phyloP scores from a whole-genome alignment of 2,888 invertebrate genomes.

The Callimorpha dominula region DNA sequence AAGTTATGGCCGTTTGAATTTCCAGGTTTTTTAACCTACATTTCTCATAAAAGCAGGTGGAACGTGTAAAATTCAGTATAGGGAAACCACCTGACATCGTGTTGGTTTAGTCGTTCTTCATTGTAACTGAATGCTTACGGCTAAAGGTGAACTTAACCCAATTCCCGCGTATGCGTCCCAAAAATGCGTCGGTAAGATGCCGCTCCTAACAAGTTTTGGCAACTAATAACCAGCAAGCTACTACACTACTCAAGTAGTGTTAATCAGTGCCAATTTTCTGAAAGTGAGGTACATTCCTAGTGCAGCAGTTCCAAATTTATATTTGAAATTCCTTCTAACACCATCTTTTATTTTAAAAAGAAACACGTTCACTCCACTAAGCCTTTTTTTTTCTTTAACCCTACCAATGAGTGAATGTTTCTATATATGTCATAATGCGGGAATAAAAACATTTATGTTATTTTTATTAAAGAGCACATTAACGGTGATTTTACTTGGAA shows the following conservation, averaged over 20 bases:
- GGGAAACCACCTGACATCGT: background rate
- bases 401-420: background rate
- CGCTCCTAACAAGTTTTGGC: background rate
- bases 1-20: too few relatives aligned
- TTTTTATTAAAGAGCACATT: constrained; percentile 55
- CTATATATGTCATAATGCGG: background rate
- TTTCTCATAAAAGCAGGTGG: too few relatives aligned
- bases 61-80: too few relatives aligned
- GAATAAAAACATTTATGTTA: background rate
- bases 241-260: background rate
- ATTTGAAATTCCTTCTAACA: background rate
- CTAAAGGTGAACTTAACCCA: background rate
- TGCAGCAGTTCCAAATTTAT: background rate
- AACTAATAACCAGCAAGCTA: background rate
- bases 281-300: background rate
- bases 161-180: background rate
- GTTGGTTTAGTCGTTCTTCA: background rate
- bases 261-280: background rate
- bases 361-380: background rate
- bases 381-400: constrained; percentile 21
- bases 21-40: too few relatives aligned
- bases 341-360: background rate
- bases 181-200: background rate
- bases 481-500: constrained; percentile 59
- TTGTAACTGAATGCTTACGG: background rate